Evolutionary conservation across 1,140 invertebrate genomes (phyloP), one percentile per base, ranked within the genome.

Genomic region (Carposina sasakii): DNA sequence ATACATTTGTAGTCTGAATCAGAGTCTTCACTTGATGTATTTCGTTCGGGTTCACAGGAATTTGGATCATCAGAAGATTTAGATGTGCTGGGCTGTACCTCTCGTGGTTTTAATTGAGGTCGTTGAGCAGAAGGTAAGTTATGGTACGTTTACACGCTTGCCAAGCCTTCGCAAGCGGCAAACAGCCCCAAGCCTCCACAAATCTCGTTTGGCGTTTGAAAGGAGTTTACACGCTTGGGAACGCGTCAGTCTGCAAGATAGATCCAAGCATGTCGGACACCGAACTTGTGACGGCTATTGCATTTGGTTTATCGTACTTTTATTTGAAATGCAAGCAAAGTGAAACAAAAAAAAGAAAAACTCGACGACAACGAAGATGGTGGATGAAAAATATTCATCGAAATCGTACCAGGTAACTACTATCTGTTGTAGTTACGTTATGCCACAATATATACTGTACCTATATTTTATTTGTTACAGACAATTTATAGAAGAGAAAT

Each of bases 81-180:
- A 33, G n/a, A 48, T 34, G 46, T 44, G 23, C 24, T 43, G 23
- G 31, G 31, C 19, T 44, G 40, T 54, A 40, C 41, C 39, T 54
- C 40, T 17, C 31, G 30, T 43, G 52, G 33, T n/a, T 39, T 48
- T 39, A 54, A 44, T 48, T 44, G 45, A 44, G 31, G 46, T 50
- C 39, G 12, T 52, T 48, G 36, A 46, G 53, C 43, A 46, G 50
- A 60, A 42, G 22, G n/a, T 36, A 48, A 52, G 13, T 52, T 40
- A 52, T 45, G 52, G 43, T 62, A 54, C 47, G 20, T 24, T 52
- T 46, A 54, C 36, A n/a, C n/a, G n/a, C n/a, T n/a, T n/a, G n/a
- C n/a, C n/a, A n/a, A n/a, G n/a, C n/a, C n/a, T n/a, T n/a, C n/a
- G n/a, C n/a, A n/a, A n/a, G 28, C 15, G 28, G 13, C 22, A 31